These are phyloP conservation scores for Parasteatoda tepidariorum DNA, from an alignment of 1,140 invertebrate genomes.

Conservation along the genomic window DNA sequence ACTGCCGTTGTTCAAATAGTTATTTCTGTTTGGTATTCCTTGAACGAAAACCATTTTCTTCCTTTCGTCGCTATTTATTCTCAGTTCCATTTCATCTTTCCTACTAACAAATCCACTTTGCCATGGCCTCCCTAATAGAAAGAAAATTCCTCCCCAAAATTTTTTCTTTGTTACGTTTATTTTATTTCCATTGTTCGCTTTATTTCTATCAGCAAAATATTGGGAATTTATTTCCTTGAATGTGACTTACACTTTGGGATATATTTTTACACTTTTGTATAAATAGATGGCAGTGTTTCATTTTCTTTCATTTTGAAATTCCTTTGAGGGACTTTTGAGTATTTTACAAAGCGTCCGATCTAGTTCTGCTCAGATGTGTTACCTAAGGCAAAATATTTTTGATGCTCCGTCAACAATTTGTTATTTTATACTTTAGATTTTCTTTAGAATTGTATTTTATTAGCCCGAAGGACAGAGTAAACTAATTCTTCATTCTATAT, in stretches of 20 bases:
- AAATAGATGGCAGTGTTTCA: constrained; percentile 33
- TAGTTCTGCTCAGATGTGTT: too few species aligned
- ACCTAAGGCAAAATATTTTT: too few species aligned
- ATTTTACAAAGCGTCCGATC: constrained; percentile 12
- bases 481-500: too few species aligned
- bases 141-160: not conserved
- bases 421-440: too few species aligned
- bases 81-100: too few species aligned
- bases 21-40: constrained; percentile 46
- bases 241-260: not conserved
- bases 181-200: not conserved
- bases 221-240: constrained; percentile 29
- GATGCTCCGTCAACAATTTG: too few species aligned
- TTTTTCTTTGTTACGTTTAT: constrained; percentile 13
- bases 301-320: not conserved
- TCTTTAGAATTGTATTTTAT: too few species aligned
- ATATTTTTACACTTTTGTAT: constrained; percentile 41
- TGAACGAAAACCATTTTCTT: constrained; percentile 24
- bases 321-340: constrained; percentile 2
- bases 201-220: constrained; percentile 1
- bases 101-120: constrained; percentile 22
- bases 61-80: not conserved
- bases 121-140: not conserved
- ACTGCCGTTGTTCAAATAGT: constrained; percentile 33
- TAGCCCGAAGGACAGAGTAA: too few species aligned